Evolutionary conservation across 37 sponge, comb jelly and placozoan species (phyloP), one percentile per base, ranked within the genome.

Genomic region (Spongilla lacustris): DNA sequence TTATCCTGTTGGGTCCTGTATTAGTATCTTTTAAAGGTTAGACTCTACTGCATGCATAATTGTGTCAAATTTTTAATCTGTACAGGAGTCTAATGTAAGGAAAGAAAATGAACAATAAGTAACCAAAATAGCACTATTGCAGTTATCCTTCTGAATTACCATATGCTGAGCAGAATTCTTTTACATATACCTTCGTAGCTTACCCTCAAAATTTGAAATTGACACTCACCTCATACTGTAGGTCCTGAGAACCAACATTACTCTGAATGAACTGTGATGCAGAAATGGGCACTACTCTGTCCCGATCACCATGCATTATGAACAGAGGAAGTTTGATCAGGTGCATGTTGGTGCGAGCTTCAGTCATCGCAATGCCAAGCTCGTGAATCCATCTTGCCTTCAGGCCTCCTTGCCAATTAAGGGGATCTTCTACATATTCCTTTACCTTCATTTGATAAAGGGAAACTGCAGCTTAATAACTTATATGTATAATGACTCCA

Each of bases 201-300:
- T n/a, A n/a, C n/a, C n/a, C n/a, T n/a, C n/a, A n/a, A n/a, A n/a
- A n/a, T n/a, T n/a, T n/a, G n/a, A n/a, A n/a, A n/a, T n/a, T n/a
- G n/a, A n/a, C n/a, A n/a, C n/a, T n/a, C n/a, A 93, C 86, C 81
- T 93, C 87, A 34, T 88, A 82, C 17, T 79, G 85, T 74, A 89
- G 86, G 46, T 93, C 89, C 14, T 37, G 4, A 72, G 86, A 86
- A 30, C 73, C 31, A 13, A 58, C 75, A 36, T 79, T 77, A 30
- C 78, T 66, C 25, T 33, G 35, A 46, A 74, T 71, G 32, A 89
- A 86, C 30, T 86, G 83, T 10, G 93, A 93, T 19, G 89, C 85
- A n/a, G 71, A 50, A 50, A 93, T 72, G 30, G 83, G 79, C 9
- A 88, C 89, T 74, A 93, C 68, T 0, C 24, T 32, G 66, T 93